phyloP scores from a whole-genome alignment of 2,113 vertebrate species.

The Seriola rivoliana region DNA sequence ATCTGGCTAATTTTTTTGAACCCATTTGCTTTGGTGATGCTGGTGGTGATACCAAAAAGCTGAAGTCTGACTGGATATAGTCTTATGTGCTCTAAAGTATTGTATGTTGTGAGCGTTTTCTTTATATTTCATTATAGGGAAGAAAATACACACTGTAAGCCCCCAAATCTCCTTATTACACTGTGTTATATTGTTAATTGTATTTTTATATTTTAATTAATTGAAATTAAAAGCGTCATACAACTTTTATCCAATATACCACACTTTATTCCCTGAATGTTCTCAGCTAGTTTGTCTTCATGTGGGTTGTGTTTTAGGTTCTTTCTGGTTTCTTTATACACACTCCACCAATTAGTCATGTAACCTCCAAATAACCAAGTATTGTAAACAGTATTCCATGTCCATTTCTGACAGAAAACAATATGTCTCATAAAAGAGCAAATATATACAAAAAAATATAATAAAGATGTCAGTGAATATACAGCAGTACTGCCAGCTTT shows the following conservation, averaged over 20 bases:
- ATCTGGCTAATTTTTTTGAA: conserved; percentile 71
- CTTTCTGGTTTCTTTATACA: background rate
- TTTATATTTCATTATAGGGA: background rate
- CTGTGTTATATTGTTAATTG: background rate
- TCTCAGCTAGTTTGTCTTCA: background rate
- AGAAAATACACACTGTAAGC: background rate
- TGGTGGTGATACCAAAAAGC: conserved; percentile 22
- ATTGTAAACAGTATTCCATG: background rate
- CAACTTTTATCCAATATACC: background rate
- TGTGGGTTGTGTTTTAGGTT: background rate
- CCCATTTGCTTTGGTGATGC: conserved; percentile 26
- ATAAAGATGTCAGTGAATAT: background rate
- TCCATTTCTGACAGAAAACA: background rate
- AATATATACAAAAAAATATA: background rate
- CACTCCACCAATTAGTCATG: background rate
- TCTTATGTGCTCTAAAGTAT: background rate
- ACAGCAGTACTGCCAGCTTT: no score
- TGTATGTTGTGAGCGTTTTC: conserved; percentile 1
- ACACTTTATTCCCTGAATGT: background rate
- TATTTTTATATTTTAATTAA: no score
- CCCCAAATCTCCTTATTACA: background rate
- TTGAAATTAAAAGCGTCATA: background rate
- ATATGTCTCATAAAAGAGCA: background rate
- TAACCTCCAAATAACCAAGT: background rate
- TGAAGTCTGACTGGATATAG: conserved; percentile 20